phyloP scores from a whole-genome alignment of 1,140 invertebrate genomes.

The Drosophila leontia region DNA sequence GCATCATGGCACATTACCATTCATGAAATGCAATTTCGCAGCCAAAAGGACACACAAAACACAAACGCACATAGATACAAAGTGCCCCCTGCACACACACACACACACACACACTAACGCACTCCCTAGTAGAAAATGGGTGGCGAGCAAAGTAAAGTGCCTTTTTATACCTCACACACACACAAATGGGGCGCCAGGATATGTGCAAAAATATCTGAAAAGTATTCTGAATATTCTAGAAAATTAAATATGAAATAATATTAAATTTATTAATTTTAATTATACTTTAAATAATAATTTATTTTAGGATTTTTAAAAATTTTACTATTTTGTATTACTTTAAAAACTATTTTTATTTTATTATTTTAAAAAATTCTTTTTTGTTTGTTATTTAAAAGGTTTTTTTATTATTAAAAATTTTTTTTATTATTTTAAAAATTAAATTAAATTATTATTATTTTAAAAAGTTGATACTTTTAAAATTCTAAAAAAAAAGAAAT shows the following conservation, averaged over 20 bases:
- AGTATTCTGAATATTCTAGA: not conserved
- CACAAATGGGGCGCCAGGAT: not conserved
- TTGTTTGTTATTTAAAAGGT: too few relatives aligned
- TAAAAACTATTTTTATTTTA: too few relatives aligned
- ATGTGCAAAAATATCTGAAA: conserved; percentile 8
- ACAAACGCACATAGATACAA: conserved; percentile 54
- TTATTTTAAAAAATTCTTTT: too few relatives aligned
- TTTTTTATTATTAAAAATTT: too few relatives aligned
- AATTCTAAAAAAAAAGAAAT: too few relatives aligned
- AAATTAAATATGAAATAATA: not conserved
- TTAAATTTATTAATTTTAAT: too few relatives aligned
- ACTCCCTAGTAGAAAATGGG: not conserved
- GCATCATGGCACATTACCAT: conserved; percentile 80
- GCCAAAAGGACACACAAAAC: conserved; percentile 69
- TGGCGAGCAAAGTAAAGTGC: conserved; percentile 62
- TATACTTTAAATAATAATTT: too few relatives aligned
- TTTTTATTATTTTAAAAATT: too few relatives aligned
- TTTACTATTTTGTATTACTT: too few relatives aligned
- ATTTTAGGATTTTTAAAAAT: too few relatives aligned
- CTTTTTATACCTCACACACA: conserved; percentile 46
- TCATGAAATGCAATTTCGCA: conserved; percentile 81
- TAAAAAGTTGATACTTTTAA: too few relatives aligned
- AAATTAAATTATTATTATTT: too few relatives aligned
- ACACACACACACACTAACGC: conserved; percentile 16
- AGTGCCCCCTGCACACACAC: conserved; percentile 28